Evolutionary conservation across 2,888 invertebrate genomes (phyloP).

Genomic region (Amiota minor): DNA sequence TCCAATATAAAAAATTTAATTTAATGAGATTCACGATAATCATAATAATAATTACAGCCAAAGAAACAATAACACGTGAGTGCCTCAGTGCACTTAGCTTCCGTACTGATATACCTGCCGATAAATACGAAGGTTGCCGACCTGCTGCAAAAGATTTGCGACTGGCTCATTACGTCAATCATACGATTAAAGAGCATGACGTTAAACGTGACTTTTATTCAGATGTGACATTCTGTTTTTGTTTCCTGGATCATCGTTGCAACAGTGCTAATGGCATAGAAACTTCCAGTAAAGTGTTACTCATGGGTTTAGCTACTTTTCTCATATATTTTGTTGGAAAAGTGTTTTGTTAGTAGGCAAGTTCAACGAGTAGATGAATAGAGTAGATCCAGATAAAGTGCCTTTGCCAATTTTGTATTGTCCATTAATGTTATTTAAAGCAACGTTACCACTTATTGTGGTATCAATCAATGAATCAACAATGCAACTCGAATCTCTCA

Average conservation of each 20-base stretch:
- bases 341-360: background rate
- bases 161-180: slow-evolving; percentile 90
- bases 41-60: slow-evolving; percentile 75
- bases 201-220: slow-evolving; percentile 87
- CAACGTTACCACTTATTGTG: slow-evolving; percentile 7
- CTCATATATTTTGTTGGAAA: background rate
- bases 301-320: background rate
- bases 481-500: slow-evolving; percentile 15
- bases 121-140: slow-evolving; percentile 92
- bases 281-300: background rate
- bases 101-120: slow-evolving; percentile 90
- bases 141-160: slow-evolving; percentile 85
- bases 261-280: slow-evolving; percentile 74
- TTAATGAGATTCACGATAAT: background rate
- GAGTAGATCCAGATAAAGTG: slow-evolving; percentile 7
- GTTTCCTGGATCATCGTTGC: slow-evolving; percentile 92
- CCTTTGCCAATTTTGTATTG: slow-evolving; percentile 17
- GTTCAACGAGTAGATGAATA: background rate
- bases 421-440: background rate
- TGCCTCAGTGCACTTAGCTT: slow-evolving; percentile 87
- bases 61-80: slow-evolving; percentile 86
- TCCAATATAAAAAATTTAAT: background rate
- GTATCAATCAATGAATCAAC: background rate
- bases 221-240: slow-evolving; percentile 89
- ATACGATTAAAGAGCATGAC: slow-evolving; percentile 88